These are phyloP conservation scores for Ctena decussata DNA, from an alignment of 2,888 invertebrate species.

Conservation along the genomic window DNA sequence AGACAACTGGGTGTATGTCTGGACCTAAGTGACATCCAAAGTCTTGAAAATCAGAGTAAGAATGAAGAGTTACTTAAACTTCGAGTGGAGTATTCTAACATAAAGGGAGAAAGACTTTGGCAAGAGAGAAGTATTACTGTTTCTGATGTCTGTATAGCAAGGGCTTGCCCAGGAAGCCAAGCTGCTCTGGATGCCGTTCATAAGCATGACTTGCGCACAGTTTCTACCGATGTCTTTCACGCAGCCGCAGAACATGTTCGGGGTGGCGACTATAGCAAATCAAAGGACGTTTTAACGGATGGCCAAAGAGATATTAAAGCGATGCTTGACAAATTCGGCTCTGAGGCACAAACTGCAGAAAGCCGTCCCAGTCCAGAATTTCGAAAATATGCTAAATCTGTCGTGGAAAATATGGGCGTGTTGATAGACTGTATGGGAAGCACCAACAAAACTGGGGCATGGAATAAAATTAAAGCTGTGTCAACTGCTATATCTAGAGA, in stretches of 20 bases:
- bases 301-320: slow-evolving; percentile 66
- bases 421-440: slow-evolving; percentile 65
- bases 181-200: slow-evolving; percentile 58
- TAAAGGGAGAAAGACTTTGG: slow-evolving; percentile 60
- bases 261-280: slow-evolving; percentile 50
- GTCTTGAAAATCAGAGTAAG: slow-evolving; percentile 32
- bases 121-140: slow-evolving; percentile 53
- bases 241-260: slow-evolving; percentile 63
- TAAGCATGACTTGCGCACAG: slow-evolving; percentile 65
- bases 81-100: slow-evolving; percentile 63
- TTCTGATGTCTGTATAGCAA: slow-evolving; percentile 44
- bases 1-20: slow-evolving; percentile 70
- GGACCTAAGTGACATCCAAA: slow-evolving; percentile 49
- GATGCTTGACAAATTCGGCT: slow-evolving; percentile 57
- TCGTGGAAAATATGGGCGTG: slow-evolving; percentile 68
- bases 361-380: slow-evolving; percentile 54
- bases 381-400: slow-evolving; percentile 54
- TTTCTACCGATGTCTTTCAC: slow-evolving; percentile 59
- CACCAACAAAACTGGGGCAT: slow-evolving; percentile 56
- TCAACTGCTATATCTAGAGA: slow-evolving; percentile 75
- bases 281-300: slow-evolving; percentile 53
- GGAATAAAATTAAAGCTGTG: slow-evolving; percentile 75
- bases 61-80: slow-evolving; percentile 52
- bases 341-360: slow-evolving; percentile 55
- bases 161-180: neutral